Evolutionary conservation across 2,888 invertebrate genomes (phyloP).

Genomic region (Craniophora ligustri): DNA sequence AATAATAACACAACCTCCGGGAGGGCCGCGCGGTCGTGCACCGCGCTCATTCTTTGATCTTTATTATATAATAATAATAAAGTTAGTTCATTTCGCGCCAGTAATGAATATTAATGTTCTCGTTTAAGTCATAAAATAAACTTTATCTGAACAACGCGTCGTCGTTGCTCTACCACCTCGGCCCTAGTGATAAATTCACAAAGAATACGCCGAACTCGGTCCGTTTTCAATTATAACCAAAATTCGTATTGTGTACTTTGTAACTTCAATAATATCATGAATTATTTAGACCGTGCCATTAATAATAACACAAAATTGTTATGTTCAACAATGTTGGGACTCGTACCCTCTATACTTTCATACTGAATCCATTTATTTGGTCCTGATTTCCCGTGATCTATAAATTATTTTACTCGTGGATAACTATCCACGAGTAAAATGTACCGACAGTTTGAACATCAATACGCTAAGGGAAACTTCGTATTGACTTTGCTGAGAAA

Average conservation of each 20-base stretch:
- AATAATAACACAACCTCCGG: slow-evolving; percentile 62
- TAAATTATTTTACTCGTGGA: slow-evolving; percentile 45
- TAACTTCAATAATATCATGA: slow-evolving; percentile 80
- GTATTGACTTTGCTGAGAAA: slow-evolving; percentile 48
- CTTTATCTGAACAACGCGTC: slow-evolving; percentile 84
- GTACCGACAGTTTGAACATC: slow-evolving; percentile 42
- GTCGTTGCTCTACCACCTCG: slow-evolving; percentile 70
- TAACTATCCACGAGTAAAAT: slow-evolving; percentile 48
- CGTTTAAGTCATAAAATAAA: slow-evolving; percentile 87
- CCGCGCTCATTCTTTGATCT: slow-evolving; percentile 76
- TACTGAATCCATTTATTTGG: slow-evolving; percentile 42
- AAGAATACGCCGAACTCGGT: slow-evolving; percentile 82
- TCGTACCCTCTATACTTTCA: slow-evolving; percentile 41
- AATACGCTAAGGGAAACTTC: slow-evolving; percentile 42
- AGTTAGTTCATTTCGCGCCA: slow-evolving; percentile 84
- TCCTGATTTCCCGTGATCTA: slow-evolving; percentile 36
- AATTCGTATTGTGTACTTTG: slow-evolving; percentile 77
- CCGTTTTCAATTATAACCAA: slow-evolving; percentile 83
- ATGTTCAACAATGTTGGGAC: slow-evolving; percentile 61
- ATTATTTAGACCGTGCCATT: slow-evolving; percentile 73
- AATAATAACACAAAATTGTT: slow-evolving; percentile 71
- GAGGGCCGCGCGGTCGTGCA: slow-evolving; percentile 52
- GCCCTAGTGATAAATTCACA: slow-evolving; percentile 81
- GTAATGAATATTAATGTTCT: slow-evolving; percentile 88
- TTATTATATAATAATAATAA: slow-evolving; percentile 86